phyloP scores from a whole-genome alignment of 2,888 invertebrate genomes.

The Leptopterna dolabrata region DNA sequence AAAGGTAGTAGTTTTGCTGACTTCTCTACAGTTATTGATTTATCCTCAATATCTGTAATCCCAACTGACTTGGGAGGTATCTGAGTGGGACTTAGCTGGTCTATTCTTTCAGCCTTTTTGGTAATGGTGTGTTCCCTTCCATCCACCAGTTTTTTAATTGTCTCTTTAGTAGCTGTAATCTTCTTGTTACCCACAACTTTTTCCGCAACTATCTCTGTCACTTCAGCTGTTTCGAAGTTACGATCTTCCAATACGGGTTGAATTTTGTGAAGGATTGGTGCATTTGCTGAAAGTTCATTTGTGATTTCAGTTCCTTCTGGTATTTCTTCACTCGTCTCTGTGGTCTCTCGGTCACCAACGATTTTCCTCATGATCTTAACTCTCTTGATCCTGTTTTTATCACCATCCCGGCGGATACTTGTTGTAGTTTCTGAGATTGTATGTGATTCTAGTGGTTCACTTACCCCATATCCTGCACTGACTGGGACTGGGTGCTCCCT shows the following conservation, averaged over 20 bases:
- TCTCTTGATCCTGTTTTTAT: conserved; percentile 69
- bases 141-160: not conserved
- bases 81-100: not conserved
- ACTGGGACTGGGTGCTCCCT: not conserved
- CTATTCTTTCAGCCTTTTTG: not conserved
- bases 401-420: conserved; percentile 64
- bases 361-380: conserved; percentile 64
- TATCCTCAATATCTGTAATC: not conserved
- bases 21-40: not conserved
- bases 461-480: conserved; percentile 65
- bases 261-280: conserved; percentile 66
- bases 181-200: not conserved
- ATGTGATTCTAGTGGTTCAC: conserved; percentile 68
- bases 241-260: conserved; percentile 60
- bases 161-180: not conserved
- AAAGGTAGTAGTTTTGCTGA: not conserved
- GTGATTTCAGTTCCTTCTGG: conserved; percentile 59
- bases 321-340: conserved; percentile 60
- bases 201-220: not conserved
- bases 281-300: not conserved
- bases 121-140: not conserved
- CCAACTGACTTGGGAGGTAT: not conserved
- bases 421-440: conserved; percentile 63
- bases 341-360: conserved; percentile 61
- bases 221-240: conserved; percentile 58